Conservation (phyloP, 2,797 vertebrate species). For the Macropodus opercularis region DNA sequence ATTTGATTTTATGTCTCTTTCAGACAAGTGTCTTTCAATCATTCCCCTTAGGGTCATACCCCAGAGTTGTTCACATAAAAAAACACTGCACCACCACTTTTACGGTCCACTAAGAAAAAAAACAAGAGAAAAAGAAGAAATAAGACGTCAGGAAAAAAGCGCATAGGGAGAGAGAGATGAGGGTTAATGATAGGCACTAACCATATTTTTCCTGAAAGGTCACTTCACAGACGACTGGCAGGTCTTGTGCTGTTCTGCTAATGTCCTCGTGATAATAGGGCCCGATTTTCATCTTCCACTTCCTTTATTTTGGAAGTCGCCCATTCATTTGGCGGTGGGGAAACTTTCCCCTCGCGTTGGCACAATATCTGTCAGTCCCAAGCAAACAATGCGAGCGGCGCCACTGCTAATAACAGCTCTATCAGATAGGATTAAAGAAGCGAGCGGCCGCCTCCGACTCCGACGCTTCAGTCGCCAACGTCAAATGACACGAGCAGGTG, state of each 20-base stretch:
- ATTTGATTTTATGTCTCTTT: slow-evolving; percentile 75
- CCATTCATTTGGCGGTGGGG: slow-evolving; percentile 38
- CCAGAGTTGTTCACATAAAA: slow-evolving; percentile 76
- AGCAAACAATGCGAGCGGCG: slow-evolving; percentile 44
- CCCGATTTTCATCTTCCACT: slow-evolving; percentile 64
- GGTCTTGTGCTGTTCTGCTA: slow-evolving; percentile 75
- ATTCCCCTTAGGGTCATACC: slow-evolving; percentile 69
- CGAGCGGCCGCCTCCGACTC: slow-evolving; percentile 18
- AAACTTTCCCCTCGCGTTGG: slow-evolving; percentile 41
- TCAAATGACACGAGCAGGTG: slow-evolving; percentile 52
- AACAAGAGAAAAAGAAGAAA: slow-evolving; percentile 38
- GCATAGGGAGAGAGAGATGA: slow-evolving; percentile 9
- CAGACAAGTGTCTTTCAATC: slow-evolving; percentile 75
- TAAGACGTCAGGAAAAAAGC: slow-evolving; percentile 12
- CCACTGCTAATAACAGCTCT: slow-evolving; percentile 52
- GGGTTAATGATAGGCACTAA: slow-evolving; percentile 76
- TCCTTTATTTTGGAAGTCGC: slow-evolving; percentile 55
- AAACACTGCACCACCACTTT: slow-evolving; percentile 65
- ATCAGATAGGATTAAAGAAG: slow-evolving; percentile 50
- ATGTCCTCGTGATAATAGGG: slow-evolving; percentile 76
- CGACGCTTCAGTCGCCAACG: slow-evolving; percentile 47
- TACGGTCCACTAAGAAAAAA: slow-evolving; percentile 65
- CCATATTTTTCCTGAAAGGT: slow-evolving; percentile 86
- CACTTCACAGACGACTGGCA: slow-evolving; percentile 79
- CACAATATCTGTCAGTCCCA: slow-evolving; percentile 66